These are phyloP conservation scores for Synanceia verrucosa DNA, from an alignment of 2,797 vertebrate species.

Conservation along the genomic window DNA sequence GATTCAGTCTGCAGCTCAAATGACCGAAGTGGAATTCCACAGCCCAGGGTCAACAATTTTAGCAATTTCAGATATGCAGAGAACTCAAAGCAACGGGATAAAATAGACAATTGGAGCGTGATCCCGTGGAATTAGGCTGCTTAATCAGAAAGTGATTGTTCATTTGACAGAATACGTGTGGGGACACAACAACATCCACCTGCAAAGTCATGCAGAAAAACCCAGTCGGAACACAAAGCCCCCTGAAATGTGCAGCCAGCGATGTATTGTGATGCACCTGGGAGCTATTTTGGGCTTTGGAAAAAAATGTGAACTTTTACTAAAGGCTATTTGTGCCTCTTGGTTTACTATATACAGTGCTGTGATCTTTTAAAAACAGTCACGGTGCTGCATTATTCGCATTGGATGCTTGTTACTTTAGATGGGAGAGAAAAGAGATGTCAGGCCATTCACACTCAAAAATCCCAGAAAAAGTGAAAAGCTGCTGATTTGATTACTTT, in stretches of 20 bases:
- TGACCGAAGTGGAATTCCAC: slow-evolving; percentile 69
- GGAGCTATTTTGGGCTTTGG: slow-evolving; percentile 68
- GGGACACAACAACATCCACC: slow-evolving; percentile 70
- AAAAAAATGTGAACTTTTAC: slow-evolving; percentile 48
- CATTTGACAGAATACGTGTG: slow-evolving; percentile 70
- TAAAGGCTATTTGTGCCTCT: slow-evolving; percentile 3
- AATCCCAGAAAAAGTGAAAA: background rate
- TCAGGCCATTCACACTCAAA: background rate
- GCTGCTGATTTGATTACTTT: background rate
- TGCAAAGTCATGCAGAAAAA: slow-evolving; percentile 81
- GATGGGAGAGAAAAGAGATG: background rate
- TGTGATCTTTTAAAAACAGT: slow-evolving; percentile 3
- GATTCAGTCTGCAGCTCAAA: slow-evolving; percentile 52
- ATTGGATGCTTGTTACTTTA: no score
- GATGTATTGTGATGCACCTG: slow-evolving; percentile 63
- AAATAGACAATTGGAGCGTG: slow-evolving; percentile 78
- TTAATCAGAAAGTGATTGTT: slow-evolving; percentile 79
- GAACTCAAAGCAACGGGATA: slow-evolving; percentile 74
- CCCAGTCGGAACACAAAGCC: slow-evolving; percentile 56
- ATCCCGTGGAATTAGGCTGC: slow-evolving; percentile 77
- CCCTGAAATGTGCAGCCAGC: slow-evolving; percentile 53
- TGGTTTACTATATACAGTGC: background rate
- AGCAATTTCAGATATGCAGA: slow-evolving; percentile 83
- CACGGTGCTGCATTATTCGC: background rate
- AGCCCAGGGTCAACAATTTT: slow-evolving; percentile 77